Evolutionary conservation across 2,888 invertebrate genomes (phyloP), one percentile per base, ranked within the genome.

Genomic region (Isotomurus palustris): DNA sequence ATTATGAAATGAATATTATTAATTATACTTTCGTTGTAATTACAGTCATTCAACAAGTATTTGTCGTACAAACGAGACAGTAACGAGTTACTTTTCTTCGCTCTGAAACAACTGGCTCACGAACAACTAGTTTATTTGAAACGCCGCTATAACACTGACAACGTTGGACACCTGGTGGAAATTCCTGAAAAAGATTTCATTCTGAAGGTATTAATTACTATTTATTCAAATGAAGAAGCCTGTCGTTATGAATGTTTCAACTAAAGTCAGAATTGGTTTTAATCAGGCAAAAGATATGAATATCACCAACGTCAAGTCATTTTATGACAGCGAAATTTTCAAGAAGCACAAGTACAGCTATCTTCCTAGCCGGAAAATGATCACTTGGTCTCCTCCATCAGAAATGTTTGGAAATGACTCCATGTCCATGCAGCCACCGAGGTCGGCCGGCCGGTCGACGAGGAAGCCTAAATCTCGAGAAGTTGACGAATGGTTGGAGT

Each of bases 41-140:
- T 79, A 4, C 79, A 91, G 88, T 88, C 88, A 71, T 99, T 99
- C 84, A 87, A 89, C 72, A 87, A 90, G 68, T 96, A 94, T 78
- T 79, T 99, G 45, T 80, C 89, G 0, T 97, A 87, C 82, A 91
- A 92, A 74, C 89, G 92, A 73, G 96, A 99, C 76, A 91, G 95
- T 79, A 91, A 93, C 72, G 97, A 99, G 74, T 80, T 99, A 24
- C 78, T 99, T 0, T 90, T 95, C 78, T 99, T 94, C 77, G 87
- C 97, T 67, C 81, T 99, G 52, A 87, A 94, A 22, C 95, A 97
- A 73, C 81, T 99, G 58, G 85, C 91, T 0, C 83, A 91, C 74
- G 96, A 97, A 76, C 92, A 94, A 73, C 78, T 93, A 56, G 84
- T 88, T 0, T 95, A 90, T 75, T 73, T 78, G 68, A 72, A 78